Conservation (phyloP, 1,140 invertebrate genomes). For the Acromyrmex heyeri region DNA sequence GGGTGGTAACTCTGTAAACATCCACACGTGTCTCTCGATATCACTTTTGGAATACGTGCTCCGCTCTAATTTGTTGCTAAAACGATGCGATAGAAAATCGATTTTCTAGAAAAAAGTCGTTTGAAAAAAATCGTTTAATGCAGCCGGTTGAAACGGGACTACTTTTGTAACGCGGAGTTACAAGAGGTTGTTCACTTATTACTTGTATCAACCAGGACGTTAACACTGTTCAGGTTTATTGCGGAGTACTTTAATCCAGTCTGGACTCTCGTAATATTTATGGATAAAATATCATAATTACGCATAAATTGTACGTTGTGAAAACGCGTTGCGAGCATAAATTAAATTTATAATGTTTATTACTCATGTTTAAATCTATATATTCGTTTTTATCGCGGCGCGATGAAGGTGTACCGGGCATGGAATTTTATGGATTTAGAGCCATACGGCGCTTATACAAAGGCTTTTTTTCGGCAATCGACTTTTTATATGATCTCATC, state of each 20-base stretch:
- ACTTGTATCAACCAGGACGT: background rate
- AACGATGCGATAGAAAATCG: background rate
- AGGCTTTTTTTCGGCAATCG: slow-evolving; percentile 33
- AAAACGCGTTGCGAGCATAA: slow-evolving; percentile 1
- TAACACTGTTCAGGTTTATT: background rate
- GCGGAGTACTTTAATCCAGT: background rate
- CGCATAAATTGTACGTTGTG: background rate
- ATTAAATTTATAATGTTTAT: slow-evolving; percentile 5
- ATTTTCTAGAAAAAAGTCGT: background rate
- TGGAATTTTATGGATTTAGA: slow-evolving; percentile 3
- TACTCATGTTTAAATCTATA: background rate
- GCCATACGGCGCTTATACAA: background rate
- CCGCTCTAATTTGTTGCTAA: background rate
- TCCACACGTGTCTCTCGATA: background rate
- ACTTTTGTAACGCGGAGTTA: background rate
- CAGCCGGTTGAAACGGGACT: background rate
- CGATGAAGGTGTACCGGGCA: background rate
- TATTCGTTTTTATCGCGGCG: background rate
- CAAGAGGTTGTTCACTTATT: slow-evolving; percentile 3
- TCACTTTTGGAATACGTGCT: background rate
- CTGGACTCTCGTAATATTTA: slow-evolving; percentile 2
- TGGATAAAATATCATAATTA: slow-evolving; percentile 5
- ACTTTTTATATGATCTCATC: slow-evolving; percentile 9
- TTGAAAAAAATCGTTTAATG: background rate
- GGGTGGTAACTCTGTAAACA: no score